Conservation (phyloP, 2,797 vertebrate species). For the Thaleichthys pacificus region DNA sequence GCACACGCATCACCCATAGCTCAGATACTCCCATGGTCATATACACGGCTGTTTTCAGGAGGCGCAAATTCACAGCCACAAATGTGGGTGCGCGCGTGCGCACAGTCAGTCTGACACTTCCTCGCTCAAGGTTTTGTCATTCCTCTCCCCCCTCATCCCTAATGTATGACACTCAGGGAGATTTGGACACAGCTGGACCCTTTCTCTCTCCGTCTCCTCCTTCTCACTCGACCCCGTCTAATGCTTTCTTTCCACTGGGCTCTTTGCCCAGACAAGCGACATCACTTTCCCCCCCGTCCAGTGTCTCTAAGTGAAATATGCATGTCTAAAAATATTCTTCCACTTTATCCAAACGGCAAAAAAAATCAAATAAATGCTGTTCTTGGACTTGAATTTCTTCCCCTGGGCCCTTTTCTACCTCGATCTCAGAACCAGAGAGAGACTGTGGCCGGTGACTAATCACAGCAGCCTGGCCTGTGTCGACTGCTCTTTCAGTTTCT, state of each 20-base stretch:
- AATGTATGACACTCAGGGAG: conserved; percentile 54
- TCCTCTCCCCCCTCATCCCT: conserved; percentile 41
- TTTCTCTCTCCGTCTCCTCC: conserved; percentile 30
- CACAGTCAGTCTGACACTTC: conserved; percentile 10
- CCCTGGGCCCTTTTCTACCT: conserved; percentile 42
- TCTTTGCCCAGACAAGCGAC: conserved; percentile 69
- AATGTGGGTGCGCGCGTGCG: background rate
- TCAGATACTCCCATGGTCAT: background rate
- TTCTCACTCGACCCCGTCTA: conserved; percentile 54
- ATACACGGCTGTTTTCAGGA: conserved; percentile 24
- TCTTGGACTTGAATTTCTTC: conserved; percentile 60
- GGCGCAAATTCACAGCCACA: background rate
- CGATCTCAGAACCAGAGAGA: conserved; percentile 61
- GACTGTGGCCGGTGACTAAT: conserved; percentile 49
- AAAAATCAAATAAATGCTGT: conserved; percentile 52
- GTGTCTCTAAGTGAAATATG: conserved; percentile 72
- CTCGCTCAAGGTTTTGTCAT: conserved; percentile 33
- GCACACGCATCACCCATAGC: too few species aligned
- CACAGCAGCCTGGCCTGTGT: conserved; percentile 45
- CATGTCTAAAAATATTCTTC: conserved; percentile 78
- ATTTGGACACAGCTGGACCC: conserved; percentile 64
- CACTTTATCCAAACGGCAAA: conserved; percentile 70
- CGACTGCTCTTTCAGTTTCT: conserved; percentile 48
- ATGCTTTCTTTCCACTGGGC: conserved; percentile 76
- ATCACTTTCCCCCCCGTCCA: conserved; percentile 34